Evolutionary conservation across 2,797 vertebrate species (phyloP).

Genomic region (Siniperca undulata): DNA sequence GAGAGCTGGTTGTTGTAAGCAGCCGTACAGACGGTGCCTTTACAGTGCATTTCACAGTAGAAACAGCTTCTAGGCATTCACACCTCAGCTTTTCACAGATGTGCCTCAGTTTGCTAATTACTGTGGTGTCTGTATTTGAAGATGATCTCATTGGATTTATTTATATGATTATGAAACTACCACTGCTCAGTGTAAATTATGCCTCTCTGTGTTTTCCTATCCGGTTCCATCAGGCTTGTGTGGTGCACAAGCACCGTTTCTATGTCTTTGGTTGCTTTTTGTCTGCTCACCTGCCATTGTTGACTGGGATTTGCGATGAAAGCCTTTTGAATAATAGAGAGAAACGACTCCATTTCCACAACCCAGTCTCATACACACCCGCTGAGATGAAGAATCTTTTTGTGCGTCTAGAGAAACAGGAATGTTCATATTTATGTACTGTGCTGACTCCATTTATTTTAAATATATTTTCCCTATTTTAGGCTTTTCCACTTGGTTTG

Average conservation of each 20-base stretch:
- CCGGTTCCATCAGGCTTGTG: slow-evolving; percentile 33
- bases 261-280: slow-evolving; percentile 49
- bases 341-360: slow-evolving; percentile 51
- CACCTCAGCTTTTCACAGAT: slow-evolving; percentile 65
- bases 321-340: slow-evolving; percentile 67
- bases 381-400: slow-evolving; percentile 56
- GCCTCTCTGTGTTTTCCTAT: slow-evolving; percentile 32
- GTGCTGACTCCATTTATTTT: slow-evolving; percentile 37
- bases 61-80: slow-evolving; percentile 66
- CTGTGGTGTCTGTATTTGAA: slow-evolving; percentile 54
- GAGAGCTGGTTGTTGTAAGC: slow-evolving; percentile 62
- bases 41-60: slow-evolving; percentile 55
- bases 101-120: slow-evolving; percentile 70
- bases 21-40: slow-evolving; percentile 53
- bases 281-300: slow-evolving; percentile 70
- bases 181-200: slow-evolving; percentile 32
- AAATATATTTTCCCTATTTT: slow-evolving; percentile 38
- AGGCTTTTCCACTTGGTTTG: slow-evolving; percentile 34
- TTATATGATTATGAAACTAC: slow-evolving; percentile 56
- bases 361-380: slow-evolving; percentile 35
- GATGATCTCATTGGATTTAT: slow-evolving; percentile 68
- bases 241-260: slow-evolving; percentile 35
- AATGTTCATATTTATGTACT: slow-evolving; percentile 48
- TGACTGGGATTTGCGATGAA: slow-evolving; percentile 65
- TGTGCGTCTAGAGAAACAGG: slow-evolving; percentile 36